Conservation (phyloP, 1,140 invertebrate species). For the Micrasema minimum region DNA sequence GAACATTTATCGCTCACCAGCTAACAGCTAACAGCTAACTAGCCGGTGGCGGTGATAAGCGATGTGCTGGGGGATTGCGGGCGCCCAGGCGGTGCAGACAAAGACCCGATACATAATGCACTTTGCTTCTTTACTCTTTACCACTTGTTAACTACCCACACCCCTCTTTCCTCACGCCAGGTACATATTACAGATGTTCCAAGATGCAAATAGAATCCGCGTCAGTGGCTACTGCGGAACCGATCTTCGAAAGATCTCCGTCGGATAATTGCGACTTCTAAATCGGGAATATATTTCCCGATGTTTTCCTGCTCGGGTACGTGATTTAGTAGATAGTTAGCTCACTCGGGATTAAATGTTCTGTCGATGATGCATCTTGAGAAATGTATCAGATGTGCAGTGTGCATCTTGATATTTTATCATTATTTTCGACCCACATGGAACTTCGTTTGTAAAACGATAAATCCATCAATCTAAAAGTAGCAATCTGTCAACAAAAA, state of each 20-base stretch:
- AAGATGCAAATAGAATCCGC: constrained; percentile 20
- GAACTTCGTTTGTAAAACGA: too few species aligned
- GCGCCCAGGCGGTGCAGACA: background rate
- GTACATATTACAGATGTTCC: background rate
- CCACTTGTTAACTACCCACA: too few species aligned
- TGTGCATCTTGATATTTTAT: too few species aligned
- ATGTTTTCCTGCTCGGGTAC: constrained; percentile 2
- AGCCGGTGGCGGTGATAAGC: too few species aligned
- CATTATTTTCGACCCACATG: too few species aligned
- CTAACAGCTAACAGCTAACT: too few species aligned
- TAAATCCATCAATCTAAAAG: too few species aligned
- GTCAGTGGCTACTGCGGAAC: background rate
- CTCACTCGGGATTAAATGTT: constrained; percentile 1
- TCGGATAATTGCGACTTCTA: background rate
- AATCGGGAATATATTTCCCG: background rate
- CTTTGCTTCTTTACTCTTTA: too few species aligned
- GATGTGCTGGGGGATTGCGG: background rate
- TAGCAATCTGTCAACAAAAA: too few species aligned
- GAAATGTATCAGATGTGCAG: constrained; percentile 2
- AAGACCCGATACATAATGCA: background rate
- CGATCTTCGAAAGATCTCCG: too few species aligned
- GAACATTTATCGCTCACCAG: background rate
- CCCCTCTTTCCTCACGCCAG: too few species aligned
- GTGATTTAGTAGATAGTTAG: constrained; percentile 1
- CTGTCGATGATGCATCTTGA: constrained; percentile 24